phyloP scores from a whole-genome alignment of 1,140 invertebrate species.

The Megalonaias nervosa region DNA sequence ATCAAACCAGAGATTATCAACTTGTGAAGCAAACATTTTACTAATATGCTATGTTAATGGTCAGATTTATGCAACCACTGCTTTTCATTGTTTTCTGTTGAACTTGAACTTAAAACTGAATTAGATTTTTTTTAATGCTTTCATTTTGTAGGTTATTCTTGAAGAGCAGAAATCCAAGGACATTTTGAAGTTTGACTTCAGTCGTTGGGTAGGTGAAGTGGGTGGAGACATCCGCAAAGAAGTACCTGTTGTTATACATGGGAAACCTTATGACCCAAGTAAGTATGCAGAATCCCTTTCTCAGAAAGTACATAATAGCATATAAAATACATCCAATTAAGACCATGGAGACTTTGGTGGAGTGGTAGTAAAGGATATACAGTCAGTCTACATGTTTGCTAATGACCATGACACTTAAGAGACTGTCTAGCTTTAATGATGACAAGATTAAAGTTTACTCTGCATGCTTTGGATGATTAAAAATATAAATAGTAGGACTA shows the following conservation, averaged over 20 bases:
- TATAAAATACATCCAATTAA: too few relatives aligned
- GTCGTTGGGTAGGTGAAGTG: slow-evolving; percentile 46
- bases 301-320: too few relatives aligned
- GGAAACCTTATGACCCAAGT: slow-evolving; percentile 34
- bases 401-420: not conserved
- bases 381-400: not conserved
- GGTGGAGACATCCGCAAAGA: slow-evolving; percentile 50
- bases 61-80: too few relatives aligned
- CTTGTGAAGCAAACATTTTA: too few relatives aligned
- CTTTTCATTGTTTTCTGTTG: too few relatives aligned
- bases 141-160: slow-evolving; percentile 40
- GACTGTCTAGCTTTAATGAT: not conserved
- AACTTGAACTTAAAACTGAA: too few relatives aligned
- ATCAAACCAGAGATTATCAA: too few relatives aligned
- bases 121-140: not conserved
- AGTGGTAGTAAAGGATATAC: too few relatives aligned
- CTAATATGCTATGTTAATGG: too few relatives aligned
- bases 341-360: too few relatives aligned
- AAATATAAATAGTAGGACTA: too few relatives aligned
- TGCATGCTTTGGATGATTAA: not conserved
- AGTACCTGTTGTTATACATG: slow-evolving; percentile 45
- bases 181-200: slow-evolving; percentile 50
- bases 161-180: slow-evolving; percentile 49
- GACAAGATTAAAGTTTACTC: not conserved
- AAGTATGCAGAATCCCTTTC: slow-evolving; percentile 9